Evolutionary conservation across 2,888 invertebrate species (phyloP).

Genomic region (Pseudanteris insignis): DNA sequence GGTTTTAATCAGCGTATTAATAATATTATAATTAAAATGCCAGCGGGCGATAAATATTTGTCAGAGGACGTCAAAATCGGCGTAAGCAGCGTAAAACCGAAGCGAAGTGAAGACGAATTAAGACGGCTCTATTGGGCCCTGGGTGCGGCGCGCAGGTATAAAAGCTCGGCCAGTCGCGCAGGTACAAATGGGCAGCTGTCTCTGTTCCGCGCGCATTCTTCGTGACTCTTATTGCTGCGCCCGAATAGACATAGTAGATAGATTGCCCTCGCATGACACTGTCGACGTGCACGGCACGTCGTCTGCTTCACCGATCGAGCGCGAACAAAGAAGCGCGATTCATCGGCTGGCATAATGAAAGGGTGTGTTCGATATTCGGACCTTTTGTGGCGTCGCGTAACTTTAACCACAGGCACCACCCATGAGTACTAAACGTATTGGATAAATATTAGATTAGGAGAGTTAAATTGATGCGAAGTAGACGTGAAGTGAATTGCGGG

Average conservation of each 20-base stretch:
- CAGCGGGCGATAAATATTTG: constrained; percentile 18
- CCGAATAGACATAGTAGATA: constrained; percentile 15
- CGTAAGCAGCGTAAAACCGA: constrained; percentile 25
- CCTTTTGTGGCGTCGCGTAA: no score
- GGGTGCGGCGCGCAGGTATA: constrained; percentile 25
- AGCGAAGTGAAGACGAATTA: constrained; percentile 16
- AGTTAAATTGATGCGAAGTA: no score
- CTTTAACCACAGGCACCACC: no score
- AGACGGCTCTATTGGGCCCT: constrained; percentile 29
- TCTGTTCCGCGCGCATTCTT: constrained; percentile 28
- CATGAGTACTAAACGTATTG: no score
- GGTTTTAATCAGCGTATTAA: no score
- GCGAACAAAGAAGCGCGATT: constrained; percentile 19
- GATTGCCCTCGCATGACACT: constrained; percentile 32
- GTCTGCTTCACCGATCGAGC: constrained; percentile 15
- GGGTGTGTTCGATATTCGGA: no score
- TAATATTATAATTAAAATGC: constrained; percentile 26
- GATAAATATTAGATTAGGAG: no score
- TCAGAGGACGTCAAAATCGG: constrained; percentile 12
- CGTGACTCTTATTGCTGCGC: constrained; percentile 19
- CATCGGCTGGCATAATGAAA: no score
- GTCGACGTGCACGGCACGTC: constrained; percentile 23
- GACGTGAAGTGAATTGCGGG: no score
- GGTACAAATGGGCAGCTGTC: constrained; percentile 32
- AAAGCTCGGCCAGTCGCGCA: constrained; percentile 20